Conservation (phyloP, 2,113 vertebrate species). For the Heterotilapia buettikoferi region DNA sequence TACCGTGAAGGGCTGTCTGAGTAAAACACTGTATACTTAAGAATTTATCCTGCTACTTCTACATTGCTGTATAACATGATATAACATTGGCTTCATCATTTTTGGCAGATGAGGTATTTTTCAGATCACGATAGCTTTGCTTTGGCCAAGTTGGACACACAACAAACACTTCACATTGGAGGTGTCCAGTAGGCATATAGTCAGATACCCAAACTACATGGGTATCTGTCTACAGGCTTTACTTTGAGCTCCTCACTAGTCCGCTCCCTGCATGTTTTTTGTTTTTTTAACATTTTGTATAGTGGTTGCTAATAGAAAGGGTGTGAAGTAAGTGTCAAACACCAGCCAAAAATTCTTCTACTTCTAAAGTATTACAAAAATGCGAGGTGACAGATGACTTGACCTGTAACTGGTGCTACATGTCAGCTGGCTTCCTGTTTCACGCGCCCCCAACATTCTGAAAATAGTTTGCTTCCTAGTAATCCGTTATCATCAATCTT, state of each 20-base stretch:
- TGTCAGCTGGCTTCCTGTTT: background rate
- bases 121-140: background rate
- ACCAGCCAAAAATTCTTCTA: background rate
- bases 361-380: background rate
- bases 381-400: background rate
- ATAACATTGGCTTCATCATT: fast-evolving
- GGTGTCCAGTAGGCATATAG: background rate
- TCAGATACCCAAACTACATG: background rate
- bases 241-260: background rate
- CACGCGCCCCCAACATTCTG: background rate
- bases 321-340: background rate
- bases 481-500: fast-evolving
- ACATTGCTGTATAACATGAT: background rate
- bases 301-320: background rate
- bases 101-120: background rate
- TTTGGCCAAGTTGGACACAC: background rate
- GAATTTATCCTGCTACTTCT: background rate
- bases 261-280: background rate
- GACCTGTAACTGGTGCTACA: background rate
- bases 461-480: background rate
- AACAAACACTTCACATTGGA: background rate
- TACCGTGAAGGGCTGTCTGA: fast-evolving
- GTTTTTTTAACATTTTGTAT: background rate
- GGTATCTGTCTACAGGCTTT: background rate
- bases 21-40: background rate